Evolutionary conservation across 2,113 vertebrate species (phyloP).

Genomic region (Calonectris borealis): DNA sequence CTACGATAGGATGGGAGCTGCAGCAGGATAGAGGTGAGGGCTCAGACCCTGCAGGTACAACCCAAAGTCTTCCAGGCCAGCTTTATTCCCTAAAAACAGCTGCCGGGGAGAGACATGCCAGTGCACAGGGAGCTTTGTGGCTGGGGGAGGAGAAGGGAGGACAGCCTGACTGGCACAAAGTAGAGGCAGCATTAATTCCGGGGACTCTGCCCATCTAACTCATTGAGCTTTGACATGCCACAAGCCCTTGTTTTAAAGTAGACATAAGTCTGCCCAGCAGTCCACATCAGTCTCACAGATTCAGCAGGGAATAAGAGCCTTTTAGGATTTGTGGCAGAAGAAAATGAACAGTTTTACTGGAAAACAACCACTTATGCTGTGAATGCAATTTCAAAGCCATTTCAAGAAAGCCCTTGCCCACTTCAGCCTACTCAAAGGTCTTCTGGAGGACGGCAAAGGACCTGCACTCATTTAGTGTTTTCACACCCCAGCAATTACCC

Average conservation of each 20-base stretch:
- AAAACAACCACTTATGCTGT: not conserved
- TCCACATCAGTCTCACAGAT: not conserved
- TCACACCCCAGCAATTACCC: not conserved
- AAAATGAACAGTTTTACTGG: not conserved
- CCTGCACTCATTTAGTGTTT: not conserved
- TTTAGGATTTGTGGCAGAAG: not conserved
- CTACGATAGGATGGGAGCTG: not conserved
- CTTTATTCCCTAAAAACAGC: not conserved
- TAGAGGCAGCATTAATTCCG: not conserved
- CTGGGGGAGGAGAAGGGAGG: not conserved
- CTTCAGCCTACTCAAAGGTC: not conserved
- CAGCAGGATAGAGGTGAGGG: not conserved
- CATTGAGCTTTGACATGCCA: not conserved
- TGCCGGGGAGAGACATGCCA: not conserved
- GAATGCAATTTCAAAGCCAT: constrained; percentile 5
- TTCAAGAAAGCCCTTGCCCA: not conserved
- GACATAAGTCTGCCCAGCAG: not conserved
- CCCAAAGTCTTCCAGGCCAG: not conserved
- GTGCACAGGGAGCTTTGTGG: not conserved
- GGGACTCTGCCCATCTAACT: not conserved
- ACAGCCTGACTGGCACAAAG: not conserved
- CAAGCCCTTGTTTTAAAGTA: constrained; percentile 15
- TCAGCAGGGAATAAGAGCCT: not conserved
- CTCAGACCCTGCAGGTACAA: not conserved
- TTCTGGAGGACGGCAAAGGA: not conserved